These are phyloP conservation scores for Eremobia ochroleuca DNA, from an alignment of 2,888 invertebrate genomes.

Conservation along the genomic window DNA sequence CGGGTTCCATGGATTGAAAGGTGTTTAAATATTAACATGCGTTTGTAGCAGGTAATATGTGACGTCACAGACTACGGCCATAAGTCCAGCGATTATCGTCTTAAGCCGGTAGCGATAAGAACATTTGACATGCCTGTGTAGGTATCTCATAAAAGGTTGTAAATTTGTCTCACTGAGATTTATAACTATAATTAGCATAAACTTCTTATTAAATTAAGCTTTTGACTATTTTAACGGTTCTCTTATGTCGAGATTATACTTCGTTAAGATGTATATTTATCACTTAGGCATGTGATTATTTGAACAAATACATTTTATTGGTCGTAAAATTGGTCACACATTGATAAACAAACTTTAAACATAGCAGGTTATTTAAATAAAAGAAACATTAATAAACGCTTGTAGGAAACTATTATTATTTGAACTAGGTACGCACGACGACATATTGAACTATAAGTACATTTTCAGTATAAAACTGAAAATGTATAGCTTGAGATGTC, in stretches of 20 bases:
- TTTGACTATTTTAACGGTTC: slow-evolving; percentile 34
- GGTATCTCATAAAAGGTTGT: slow-evolving; percentile 23
- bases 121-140: slow-evolving; percentile 31
- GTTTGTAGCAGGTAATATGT: slow-evolving; percentile 21
- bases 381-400: no score
- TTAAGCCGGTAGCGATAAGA: slow-evolving; percentile 48
- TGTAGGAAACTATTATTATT: not conserved
- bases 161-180: slow-evolving; percentile 35
- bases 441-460: no score
- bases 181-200: slow-evolving; percentile 41
- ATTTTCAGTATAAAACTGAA: no score
- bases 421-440: no score
- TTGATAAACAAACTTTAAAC: slow-evolving; percentile 29
- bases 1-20: slow-evolving; percentile 43
- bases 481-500: no score
- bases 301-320: slow-evolving; percentile 56
- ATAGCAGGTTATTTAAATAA: slow-evolving; percentile 11
- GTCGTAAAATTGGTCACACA: slow-evolving; percentile 46
- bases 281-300: slow-evolving; percentile 41
- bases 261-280: slow-evolving; percentile 45
- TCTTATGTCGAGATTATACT: slow-evolving; percentile 43
- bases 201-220: slow-evolving; percentile 38
- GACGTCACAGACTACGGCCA: slow-evolving; percentile 39
- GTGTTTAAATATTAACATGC: slow-evolving; percentile 47
- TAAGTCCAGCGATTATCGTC: slow-evolving; percentile 38